These are phyloP conservation scores for Drosophila melanosoma DNA, from an alignment of 2,888 invertebrate species.

Conservation along the genomic window DNA sequence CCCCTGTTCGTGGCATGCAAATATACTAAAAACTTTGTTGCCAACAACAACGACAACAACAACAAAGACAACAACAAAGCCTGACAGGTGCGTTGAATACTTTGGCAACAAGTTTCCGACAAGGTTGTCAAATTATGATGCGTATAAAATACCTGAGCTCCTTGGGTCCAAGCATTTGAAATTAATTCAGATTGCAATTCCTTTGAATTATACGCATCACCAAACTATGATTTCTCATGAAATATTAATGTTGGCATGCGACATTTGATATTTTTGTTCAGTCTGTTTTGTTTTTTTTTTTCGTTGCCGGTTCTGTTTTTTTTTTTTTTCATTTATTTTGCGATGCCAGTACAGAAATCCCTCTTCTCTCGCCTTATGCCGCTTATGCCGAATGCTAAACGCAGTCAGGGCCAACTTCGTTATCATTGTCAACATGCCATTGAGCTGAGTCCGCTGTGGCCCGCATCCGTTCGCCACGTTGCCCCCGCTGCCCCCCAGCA, in stretches of 20 bases:
- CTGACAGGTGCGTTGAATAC: neutral
- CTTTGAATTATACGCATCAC: conserved; percentile 78
- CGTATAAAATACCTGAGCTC: conserved; percentile 47
- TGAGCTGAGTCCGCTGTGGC: conserved; percentile 59
- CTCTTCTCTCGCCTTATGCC: neutral
- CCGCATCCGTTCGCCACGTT: conserved; percentile 26
- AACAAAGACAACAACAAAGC: neutral
- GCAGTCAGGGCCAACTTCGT: conserved; percentile 72
- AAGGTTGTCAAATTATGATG: conserved; percentile 24
- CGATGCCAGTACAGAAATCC: neutral
- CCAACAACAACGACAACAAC: conserved; percentile 1
- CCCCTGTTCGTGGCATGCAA: conserved; percentile 37
- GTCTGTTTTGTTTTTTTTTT: conserved; percentile 44
- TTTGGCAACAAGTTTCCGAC: conserved; percentile 31
- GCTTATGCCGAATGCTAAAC: conserved; percentile 39
- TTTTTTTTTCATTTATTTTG: conserved; percentile 3
- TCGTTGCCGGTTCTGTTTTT: conserved; percentile 13
- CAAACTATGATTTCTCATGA: conserved; percentile 79
- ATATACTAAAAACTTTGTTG: conserved; percentile 52
- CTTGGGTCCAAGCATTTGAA: conserved; percentile 46
- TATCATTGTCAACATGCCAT: conserved; percentile 79
- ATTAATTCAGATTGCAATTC: conserved; percentile 79
- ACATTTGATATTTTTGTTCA: conserved; percentile 67
- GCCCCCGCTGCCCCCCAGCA: conserved; percentile 37
- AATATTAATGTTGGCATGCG: conserved; percentile 76